Base-by-base conservation (phyloP, 2,888 invertebrate genomes). In the Drosophila neonasuta region DNA sequence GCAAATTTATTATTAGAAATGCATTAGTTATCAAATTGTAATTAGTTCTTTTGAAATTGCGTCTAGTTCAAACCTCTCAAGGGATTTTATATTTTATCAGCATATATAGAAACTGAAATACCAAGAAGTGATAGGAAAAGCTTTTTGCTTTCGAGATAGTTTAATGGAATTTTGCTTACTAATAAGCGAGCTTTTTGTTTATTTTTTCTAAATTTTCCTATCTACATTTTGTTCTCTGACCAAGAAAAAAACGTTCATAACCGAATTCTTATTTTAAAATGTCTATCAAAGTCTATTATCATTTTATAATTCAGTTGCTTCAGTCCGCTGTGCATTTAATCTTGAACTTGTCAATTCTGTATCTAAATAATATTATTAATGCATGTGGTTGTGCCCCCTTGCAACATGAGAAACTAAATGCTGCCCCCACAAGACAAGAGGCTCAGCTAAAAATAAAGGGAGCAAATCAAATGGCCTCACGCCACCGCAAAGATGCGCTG, bases 391-490 rank as follows among this genome's bases (percentile, higher is more conserved):
- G 9, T 13, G 29, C 10, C 30, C 30, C 29, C 54, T 44, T 20
- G n/a, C n/a, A 30, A 13, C 13, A 36, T 2, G 8, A 2, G 8
- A 1, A 39, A 44, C 56, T 34, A 48, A 52, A 49, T 49, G 48
- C 39, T 65, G 62, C 52, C 50, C 69, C 74, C 68, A 70, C 62
- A 70, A 59, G 65, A 52, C 39, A 46, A 56, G 20, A 56, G 20
- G 58, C 58, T 46, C 57, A 57, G 68, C 79, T 82, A 82, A 79
- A 82, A 81, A 82, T 82, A 76, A 77, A 66, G 68, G 73, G 77
- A 78, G 76, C 79, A 84, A 84, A 79, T 84, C 81, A 82, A 82
- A 82, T 84, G 81, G 56, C 75, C 67, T 60, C 57, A 84, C 67
- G 80, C 79, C 80, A 71, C 68, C 80, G 66, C 76, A 64, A 70